These are phyloP conservation scores for Takifugu ocellatus DNA, from an alignment of 2,797 vertebrate species.

Conservation along the genomic window DNA sequence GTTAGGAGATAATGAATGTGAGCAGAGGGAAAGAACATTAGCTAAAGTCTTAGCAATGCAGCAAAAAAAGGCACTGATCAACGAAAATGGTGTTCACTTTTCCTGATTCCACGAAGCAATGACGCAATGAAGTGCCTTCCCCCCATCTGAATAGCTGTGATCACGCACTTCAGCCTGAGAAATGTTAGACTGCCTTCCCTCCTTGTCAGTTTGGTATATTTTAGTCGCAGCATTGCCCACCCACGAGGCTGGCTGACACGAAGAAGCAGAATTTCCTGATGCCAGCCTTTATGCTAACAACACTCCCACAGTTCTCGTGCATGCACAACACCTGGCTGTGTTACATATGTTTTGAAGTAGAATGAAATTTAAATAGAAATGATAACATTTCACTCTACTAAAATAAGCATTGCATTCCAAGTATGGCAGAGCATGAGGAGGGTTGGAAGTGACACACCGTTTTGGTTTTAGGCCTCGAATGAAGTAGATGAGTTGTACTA, in stretches of 20 bases:
- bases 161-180: background rate
- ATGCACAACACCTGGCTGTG: background rate
- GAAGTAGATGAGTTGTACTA: too few species aligned
- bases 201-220: background rate
- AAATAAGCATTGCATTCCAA: too few species aligned
- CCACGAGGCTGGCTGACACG: constrained; percentile 1
- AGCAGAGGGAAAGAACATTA: constrained; percentile 6
- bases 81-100: constrained; percentile 9
- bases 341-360: too few species aligned
- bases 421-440: too few species aligned
- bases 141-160: constrained; percentile 3
- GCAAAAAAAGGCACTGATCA: background rate
- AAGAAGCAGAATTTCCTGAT: constrained; percentile 3
- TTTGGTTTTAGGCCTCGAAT: too few species aligned
- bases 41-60: constrained; percentile 12
- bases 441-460: too few species aligned
- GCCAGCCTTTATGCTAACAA: background rate
- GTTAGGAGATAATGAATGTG: constrained; percentile 17
- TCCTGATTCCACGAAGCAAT: constrained; percentile 3
- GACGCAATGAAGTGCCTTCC: background rate
- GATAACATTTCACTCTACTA: too few species aligned
- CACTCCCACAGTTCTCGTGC: background rate
- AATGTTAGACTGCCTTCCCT: background rate
- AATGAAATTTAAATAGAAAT: too few species aligned
- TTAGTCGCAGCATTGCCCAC: background rate